Evolutionary conservation across 1,140 invertebrate genomes (phyloP).

Genomic region (Carposina sasakii): DNA sequence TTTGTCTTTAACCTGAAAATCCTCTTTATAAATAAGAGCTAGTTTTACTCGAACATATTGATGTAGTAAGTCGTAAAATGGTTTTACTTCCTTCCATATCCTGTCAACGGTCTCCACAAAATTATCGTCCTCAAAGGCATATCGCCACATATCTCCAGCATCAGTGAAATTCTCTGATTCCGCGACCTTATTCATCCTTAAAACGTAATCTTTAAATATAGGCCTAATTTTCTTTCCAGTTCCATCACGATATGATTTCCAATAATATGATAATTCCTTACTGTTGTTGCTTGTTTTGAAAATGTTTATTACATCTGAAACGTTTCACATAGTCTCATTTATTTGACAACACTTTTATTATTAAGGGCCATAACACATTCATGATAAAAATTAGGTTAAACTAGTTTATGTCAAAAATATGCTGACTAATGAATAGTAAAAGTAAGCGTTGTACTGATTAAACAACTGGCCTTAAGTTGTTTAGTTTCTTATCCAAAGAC

Average conservation of each 20-base stretch:
- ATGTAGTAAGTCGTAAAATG: slow-evolving; percentile 85
- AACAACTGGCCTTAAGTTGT: no score
- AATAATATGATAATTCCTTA: slow-evolving; percentile 74
- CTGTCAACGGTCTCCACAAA: slow-evolving; percentile 68
- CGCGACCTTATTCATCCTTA: slow-evolving; percentile 77
- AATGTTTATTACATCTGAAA: slow-evolving; percentile 54
- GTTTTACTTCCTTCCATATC: slow-evolving; percentile 83
- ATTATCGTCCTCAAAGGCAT: slow-evolving; percentile 74
- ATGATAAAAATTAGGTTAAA: no score
- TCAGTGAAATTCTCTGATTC: slow-evolving; percentile 73
- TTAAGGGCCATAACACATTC: no score
- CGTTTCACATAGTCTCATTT: neutral
- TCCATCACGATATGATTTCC: slow-evolving; percentile 75
- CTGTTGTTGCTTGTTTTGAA: slow-evolving; percentile 65
- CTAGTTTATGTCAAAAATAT: no score
- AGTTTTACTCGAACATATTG: slow-evolving; percentile 83
- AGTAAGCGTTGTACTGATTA: no score
- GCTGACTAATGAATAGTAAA: no score
- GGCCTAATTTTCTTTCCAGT: slow-evolving; percentile 75
- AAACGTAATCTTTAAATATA: slow-evolving; percentile 75
- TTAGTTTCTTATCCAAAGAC: no score
- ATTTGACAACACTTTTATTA: neutral
- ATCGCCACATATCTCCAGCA: slow-evolving; percentile 76
- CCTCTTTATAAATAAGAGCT: slow-evolving; percentile 75
- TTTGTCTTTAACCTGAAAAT: slow-evolving; percentile 74